phyloP scores from a whole-genome alignment of 1,140 invertebrate genomes.

The Brachystomella parvula region DNA sequence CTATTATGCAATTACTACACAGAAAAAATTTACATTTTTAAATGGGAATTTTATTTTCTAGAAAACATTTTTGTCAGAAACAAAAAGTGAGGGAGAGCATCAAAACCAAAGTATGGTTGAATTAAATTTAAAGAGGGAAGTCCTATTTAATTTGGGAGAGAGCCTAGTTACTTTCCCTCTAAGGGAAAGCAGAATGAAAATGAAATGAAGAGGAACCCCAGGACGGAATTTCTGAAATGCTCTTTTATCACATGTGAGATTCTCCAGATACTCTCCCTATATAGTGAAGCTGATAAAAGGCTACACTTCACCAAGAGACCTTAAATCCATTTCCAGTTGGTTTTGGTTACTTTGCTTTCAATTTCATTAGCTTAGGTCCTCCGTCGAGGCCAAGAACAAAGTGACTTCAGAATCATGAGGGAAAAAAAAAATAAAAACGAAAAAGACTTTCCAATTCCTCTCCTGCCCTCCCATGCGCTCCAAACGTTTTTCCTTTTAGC shows the following conservation, averaged over 20 bases:
- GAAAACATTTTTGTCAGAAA: too few relatives aligned
- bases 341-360: conserved; percentile 10
- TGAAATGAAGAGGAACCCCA: conserved; percentile 9
- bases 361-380: neutral
- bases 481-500: too few relatives aligned
- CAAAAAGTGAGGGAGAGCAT: too few relatives aligned
- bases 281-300: neutral
- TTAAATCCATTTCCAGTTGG: conserved; percentile 1
- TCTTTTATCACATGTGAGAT: too few relatives aligned
- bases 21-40: too few relatives aligned
- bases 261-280: neutral
- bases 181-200: conserved; percentile 3
- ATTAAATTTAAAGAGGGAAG: too few relatives aligned
- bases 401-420: neutral
- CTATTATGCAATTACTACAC: too few relatives aligned
- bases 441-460: too few relatives aligned
- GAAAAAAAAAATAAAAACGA: too few relatives aligned
- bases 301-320: neutral
- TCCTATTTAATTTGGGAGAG: conserved; percentile 7
- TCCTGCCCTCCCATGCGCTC: too few relatives aligned
- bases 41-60: too few relatives aligned
- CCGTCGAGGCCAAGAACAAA: neutral
- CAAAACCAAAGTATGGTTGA: too few relatives aligned
- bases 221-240: neutral
- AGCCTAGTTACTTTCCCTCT: neutral